A percentile compares a stretch with the other conserved stretches of the same genome.
Conservation (phyloP, 2,113 vertebrate genomes). For the Paramormyrops kingsleyae region DNA sequence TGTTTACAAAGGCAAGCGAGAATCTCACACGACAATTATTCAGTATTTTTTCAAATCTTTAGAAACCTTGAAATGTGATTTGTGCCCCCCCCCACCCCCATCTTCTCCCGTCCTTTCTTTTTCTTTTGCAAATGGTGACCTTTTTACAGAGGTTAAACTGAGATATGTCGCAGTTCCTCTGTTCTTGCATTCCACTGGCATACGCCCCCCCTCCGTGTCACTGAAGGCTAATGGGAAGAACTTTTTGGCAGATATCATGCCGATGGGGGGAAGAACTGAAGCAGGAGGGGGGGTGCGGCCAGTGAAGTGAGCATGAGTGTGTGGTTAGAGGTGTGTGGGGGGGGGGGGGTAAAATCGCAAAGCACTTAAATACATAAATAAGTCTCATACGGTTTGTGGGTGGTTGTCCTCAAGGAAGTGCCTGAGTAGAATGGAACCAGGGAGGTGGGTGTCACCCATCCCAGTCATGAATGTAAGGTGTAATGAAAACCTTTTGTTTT, state of each 20-base stretch:
- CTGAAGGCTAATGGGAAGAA: not conserved
- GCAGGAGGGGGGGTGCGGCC: no score
- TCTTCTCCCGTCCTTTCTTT: slow-evolving; percentile 11
- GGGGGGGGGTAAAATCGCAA: not conserved
- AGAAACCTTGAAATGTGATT: slow-evolving; percentile 33
- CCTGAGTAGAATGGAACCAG: not conserved
- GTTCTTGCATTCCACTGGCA: not conserved
- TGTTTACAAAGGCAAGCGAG: not conserved
- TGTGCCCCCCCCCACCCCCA: slow-evolving; percentile 27
- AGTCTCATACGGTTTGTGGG: not conserved
- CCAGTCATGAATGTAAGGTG: not conserved
- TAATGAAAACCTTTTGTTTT: no score
- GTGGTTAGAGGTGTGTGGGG: not conserved
- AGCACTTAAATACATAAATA: not conserved
- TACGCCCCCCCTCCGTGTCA: not conserved
- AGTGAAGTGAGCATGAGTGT: not conserved
- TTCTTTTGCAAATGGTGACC: slow-evolving; percentile 36
- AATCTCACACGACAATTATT: slow-evolving; percentile 23
- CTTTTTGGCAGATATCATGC: not conserved
- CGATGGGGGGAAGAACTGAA: not conserved
- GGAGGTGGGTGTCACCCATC: not conserved
- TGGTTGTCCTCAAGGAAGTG: not conserved
- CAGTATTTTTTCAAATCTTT: slow-evolving; percentile 44
- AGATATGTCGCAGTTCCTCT: slow-evolving; percentile 40
- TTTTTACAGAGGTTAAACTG: slow-evolving; percentile 43